phyloP scores from a whole-genome alignment of 2,113 vertebrate species.

The Pomatorhinus ruficollis region DNA sequence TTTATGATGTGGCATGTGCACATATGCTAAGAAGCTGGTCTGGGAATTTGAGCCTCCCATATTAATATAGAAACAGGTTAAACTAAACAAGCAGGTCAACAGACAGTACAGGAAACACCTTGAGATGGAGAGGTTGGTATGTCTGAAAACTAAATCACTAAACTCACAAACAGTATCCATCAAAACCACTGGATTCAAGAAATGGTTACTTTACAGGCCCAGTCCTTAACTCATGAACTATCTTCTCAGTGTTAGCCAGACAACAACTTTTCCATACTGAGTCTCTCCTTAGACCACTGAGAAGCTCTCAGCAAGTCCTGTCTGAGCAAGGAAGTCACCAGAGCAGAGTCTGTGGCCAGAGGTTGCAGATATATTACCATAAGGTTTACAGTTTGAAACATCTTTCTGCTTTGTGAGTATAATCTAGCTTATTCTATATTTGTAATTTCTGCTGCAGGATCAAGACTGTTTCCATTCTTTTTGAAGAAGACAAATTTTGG shows the following conservation, averaged over 20 bases:
- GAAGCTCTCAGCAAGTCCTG: not conserved
- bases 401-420: not conserved
- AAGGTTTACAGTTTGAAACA: not conserved
- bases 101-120: not conserved
- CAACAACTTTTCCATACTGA: not conserved
- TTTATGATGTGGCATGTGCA: not conserved
- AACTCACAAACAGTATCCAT: not conserved
- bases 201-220: not conserved
- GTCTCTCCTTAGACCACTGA: not conserved
- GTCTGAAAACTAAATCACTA: not conserved
- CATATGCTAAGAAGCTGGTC: not conserved
- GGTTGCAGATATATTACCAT: not conserved
- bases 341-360: fast-evolving
- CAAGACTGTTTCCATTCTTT: not conserved
- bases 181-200: not conserved
- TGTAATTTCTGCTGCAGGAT: not conserved
- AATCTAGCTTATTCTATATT: not conserved
- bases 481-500: not conserved
- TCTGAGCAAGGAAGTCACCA: not conserved
- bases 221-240: not conserved
- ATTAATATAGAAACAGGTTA: not conserved
- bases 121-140: not conserved
- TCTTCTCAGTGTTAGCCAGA: not conserved
- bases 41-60: not conserved
- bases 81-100: not conserved